Evolutionary conservation across 2,888 invertebrate species (phyloP).

Genomic region (Pterostichus madidus): DNA sequence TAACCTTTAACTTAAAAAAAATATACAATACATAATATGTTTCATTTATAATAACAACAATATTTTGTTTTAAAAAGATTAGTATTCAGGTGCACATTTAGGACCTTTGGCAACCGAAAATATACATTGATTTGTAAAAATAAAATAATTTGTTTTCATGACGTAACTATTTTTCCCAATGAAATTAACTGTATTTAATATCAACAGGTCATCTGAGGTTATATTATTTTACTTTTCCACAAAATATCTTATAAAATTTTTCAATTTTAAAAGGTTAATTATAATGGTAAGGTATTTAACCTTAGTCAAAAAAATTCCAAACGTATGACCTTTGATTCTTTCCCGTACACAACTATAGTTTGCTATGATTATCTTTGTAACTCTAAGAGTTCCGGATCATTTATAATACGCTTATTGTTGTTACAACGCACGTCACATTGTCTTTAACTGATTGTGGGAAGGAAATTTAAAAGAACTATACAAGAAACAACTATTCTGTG

Average conservation of each 20-base stretch:
- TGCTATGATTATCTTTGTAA: neutral
- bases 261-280: too few species aligned
- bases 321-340: constrained; percentile 4
- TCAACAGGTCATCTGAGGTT: neutral
- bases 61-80: too few species aligned
- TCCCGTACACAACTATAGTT: neutral
- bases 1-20: too few species aligned
- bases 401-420: constrained; percentile 24
- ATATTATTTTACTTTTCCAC: too few species aligned
- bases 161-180: too few species aligned
- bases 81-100: too few species aligned
- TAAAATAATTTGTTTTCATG: too few species aligned
- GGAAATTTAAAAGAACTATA: neutral
- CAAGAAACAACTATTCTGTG: constrained; percentile 20
- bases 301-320: neutral
- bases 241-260: too few species aligned
- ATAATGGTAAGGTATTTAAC: constrained; percentile 16
- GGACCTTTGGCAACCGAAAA: too few species aligned
- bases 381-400: constrained; percentile 38
- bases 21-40: too few species aligned
- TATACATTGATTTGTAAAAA: too few species aligned
- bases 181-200: neutral
- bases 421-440: constrained; percentile 3
- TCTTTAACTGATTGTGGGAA: constrained; percentile 47
- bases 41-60: too few species aligned